These are phyloP conservation scores for Piprites chloris DNA, from an alignment of 2,113 vertebrate species.

Conservation along the genomic window DNA sequence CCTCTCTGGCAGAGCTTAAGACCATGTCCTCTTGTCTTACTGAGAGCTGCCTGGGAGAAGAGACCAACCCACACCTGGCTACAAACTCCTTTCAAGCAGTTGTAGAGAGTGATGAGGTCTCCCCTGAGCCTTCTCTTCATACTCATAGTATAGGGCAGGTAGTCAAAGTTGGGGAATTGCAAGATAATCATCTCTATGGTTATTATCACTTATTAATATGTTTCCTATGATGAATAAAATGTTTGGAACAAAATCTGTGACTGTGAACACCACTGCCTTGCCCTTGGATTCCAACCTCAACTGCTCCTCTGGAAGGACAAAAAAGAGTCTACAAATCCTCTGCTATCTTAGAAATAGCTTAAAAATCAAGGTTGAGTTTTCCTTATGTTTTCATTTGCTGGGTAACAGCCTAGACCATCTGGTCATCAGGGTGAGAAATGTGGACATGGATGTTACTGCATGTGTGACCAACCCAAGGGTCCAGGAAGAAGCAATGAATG, in stretches of 20 bases:
- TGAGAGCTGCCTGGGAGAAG: too few relatives aligned
- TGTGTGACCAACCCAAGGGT: not conserved
- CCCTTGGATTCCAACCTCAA: not conserved
- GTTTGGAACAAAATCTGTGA: not conserved
- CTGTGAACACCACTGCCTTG: not conserved
- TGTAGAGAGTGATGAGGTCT: too few relatives aligned
- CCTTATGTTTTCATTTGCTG: not conserved
- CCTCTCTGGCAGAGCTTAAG: too few relatives aligned
- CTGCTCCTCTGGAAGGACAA: not conserved
- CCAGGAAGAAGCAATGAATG: not conserved
- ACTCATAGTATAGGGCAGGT: not conserved
- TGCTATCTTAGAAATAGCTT: not conserved
- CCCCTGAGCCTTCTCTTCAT: too few relatives aligned
- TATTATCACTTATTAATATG: not conserved
- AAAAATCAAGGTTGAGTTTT: not conserved
- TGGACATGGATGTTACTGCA: rapidly evolving
- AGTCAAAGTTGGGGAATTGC: not conserved
- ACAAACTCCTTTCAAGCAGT: too few relatives aligned
- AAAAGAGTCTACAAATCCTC: not conserved
- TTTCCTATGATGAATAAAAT: not conserved
- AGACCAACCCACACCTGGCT: too few relatives aligned
- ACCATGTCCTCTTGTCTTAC: too few relatives aligned
- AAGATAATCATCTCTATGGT: not conserved
- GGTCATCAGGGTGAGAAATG: not conserved
- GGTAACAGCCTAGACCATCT: not conserved